A percentile compares a stretch with the other conserved stretches of the same genome.
phyloP scores from a whole-genome alignment of 2,113 vertebrate genomes.

The Physeter macrocephalus region DNA sequence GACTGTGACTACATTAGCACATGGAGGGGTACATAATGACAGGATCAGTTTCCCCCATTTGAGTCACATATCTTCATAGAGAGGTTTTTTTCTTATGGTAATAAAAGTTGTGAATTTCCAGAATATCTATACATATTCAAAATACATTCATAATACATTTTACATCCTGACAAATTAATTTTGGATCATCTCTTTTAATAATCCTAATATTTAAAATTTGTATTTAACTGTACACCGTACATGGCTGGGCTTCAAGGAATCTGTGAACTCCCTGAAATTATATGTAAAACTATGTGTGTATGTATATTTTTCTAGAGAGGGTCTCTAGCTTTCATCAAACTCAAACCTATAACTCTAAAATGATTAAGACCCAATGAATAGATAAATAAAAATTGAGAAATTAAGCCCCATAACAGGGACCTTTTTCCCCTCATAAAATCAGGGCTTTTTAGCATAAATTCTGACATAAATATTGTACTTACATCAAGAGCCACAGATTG shows the following conservation, averaged over 20 bases:
- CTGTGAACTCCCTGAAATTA: neutral
- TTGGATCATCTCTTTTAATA: neutral
- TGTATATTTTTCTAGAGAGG: neutral
- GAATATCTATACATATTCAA: neutral
- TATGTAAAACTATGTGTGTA: neutral
- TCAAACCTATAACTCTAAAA: neutral
- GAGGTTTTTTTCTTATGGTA: neutral
- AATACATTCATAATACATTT: conserved; percentile 3
- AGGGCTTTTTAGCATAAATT: neutral
- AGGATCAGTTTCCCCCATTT: neutral
- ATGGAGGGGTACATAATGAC: neutral
- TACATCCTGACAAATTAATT: neutral
- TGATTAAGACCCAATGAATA: neutral
- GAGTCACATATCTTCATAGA: neutral
- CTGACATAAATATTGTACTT: conserved; percentile 72
- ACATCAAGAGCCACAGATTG: conserved; percentile 98
- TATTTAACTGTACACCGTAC: neutral
- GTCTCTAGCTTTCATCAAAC: neutral
- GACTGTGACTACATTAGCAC: neutral
- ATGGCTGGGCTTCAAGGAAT: neutral
- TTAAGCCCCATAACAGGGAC: neutral
- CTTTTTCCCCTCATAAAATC: neutral
- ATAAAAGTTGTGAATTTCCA: neutral
- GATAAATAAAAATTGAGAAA: neutral
- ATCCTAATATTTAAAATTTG: neutral